phyloP scores from a whole-genome alignment of 1,140 invertebrate species.

The Drosophila mayri region DNA sequence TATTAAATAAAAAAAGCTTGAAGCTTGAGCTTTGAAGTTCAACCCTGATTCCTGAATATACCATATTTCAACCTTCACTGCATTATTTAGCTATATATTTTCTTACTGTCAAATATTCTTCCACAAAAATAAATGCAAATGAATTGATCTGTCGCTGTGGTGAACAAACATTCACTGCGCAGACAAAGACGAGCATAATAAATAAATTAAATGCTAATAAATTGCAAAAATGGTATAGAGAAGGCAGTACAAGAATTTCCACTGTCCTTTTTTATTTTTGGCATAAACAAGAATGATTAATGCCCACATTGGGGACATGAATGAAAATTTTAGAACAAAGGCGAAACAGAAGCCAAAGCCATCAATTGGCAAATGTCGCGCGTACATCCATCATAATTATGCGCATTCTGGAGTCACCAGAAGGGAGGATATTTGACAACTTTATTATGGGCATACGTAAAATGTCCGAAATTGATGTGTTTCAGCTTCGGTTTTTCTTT shows the following conservation, averaged over 20 bases:
- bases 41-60: neutral
- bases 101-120: neutral
- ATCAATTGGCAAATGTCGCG: constrained; percentile 73
- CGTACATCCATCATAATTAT: constrained; percentile 77
- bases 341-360: constrained; percentile 36
- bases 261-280: constrained; percentile 8
- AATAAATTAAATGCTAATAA: constrained; percentile 75
- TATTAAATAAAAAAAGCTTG: too few relatives aligned
- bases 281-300: constrained; percentile 72
- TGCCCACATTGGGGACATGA: constrained; percentile 52
- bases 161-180: constrained; percentile 5
- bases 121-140: constrained; percentile 21
- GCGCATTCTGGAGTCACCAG: constrained; percentile 38
- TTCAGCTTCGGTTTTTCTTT: constrained; percentile 9
- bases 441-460: constrained; percentile 54
- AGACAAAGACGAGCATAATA: constrained; percentile 36
- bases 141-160: constrained; percentile 35
- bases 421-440: constrained; percentile 50
- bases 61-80: neutral
- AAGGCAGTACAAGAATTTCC: constrained; percentile 28
- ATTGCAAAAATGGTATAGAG: constrained; percentile 58
- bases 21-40: too few relatives aligned
- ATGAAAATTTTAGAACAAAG: constrained; percentile 40
- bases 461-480: constrained; percentile 39
- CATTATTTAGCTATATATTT: neutral